Percentiles rank a stretch among this genome's conserved stretches.
Evolutionary conservation across 1,140 invertebrate species (phyloP).

Genomic region (Trissolcus basalis): DNA sequence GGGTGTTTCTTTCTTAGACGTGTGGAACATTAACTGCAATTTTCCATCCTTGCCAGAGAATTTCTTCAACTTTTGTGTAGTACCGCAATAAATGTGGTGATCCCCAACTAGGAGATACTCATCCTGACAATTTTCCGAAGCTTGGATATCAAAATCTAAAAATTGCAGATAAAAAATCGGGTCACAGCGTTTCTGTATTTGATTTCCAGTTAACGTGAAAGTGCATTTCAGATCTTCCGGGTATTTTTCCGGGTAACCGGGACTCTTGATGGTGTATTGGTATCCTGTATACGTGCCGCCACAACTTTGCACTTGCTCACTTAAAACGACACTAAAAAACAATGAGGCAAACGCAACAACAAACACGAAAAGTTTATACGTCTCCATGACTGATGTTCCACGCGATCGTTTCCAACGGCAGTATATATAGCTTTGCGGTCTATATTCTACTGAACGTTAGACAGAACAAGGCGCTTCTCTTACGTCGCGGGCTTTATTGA

Average conservation of each 20-base stretch:
- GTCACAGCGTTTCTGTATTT: conserved; percentile 67
- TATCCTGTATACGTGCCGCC: conserved; percentile 65
- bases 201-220: conserved; percentile 75
- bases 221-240: conserved; percentile 72
- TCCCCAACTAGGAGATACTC: conserved; percentile 75
- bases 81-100: conserved; percentile 74
- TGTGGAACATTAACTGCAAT: conserved; percentile 69
- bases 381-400: conserved; percentile 15
- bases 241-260: conserved; percentile 77
- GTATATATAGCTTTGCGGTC: conserved; percentile 5
- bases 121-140: conserved; percentile 73
- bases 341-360: conserved; percentile 1
- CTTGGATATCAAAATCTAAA: conserved; percentile 76
- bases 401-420: conserved; percentile 3
- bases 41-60: conserved; percentile 74
- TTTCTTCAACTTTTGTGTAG: conserved; percentile 70
- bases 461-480: conserved; percentile 56
- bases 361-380: background rate
- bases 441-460: conserved; percentile 58
- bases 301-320: conserved; percentile 53
- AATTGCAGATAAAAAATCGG: conserved; percentile 78
- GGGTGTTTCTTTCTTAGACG: conserved; percentile 23
- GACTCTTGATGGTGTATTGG: conserved; percentile 66
- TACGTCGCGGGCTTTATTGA: conserved; percentile 65
- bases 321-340: background rate